Evolutionary conservation across 1,140 invertebrate genomes (phyloP).

Genomic region (Panagrolaimus sp.): DNA sequence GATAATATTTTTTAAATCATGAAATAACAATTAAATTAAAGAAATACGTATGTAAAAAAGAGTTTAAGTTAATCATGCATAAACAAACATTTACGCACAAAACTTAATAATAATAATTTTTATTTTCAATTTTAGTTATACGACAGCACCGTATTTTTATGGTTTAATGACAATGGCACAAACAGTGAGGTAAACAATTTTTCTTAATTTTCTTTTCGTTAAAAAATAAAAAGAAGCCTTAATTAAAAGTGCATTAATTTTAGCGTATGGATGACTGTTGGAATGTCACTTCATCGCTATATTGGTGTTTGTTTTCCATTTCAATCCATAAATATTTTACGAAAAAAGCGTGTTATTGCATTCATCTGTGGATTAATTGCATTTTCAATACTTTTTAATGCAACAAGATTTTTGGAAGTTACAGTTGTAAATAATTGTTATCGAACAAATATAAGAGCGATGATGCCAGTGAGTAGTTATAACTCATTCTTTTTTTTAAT

Average conservation of each 20-base stretch:
- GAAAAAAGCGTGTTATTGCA: conserved; percentile 28
- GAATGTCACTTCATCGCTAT: conserved; percentile 40
- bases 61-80: no score
- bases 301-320: conserved; percentile 49
- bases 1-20: no score
- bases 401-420: conserved; percentile 44
- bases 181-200: conserved; percentile 29
- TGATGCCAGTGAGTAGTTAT: conserved; percentile 22
- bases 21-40: no score
- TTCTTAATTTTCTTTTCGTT: conserved; percentile 5
- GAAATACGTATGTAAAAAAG: no score
- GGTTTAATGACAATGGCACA: conserved; percentile 49
- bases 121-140: conserved; percentile 35
- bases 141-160: conserved; percentile 30
- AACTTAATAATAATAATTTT: not conserved
- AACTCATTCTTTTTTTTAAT: not conserved
- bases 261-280: conserved; percentile 50
- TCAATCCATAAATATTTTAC: conserved; percentile 28
- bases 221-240: no score
- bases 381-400: conserved; percentile 37
- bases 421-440: conserved; percentile 25
- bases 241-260: conserved; percentile 13
- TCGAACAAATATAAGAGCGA: conserved; percentile 24
- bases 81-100: no score
- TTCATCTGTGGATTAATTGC: conserved; percentile 32